These are phyloP conservation scores for Synaphobranchus kaupii DNA, from an alignment of 2,797 vertebrate genomes.

Conservation along the genomic window DNA sequence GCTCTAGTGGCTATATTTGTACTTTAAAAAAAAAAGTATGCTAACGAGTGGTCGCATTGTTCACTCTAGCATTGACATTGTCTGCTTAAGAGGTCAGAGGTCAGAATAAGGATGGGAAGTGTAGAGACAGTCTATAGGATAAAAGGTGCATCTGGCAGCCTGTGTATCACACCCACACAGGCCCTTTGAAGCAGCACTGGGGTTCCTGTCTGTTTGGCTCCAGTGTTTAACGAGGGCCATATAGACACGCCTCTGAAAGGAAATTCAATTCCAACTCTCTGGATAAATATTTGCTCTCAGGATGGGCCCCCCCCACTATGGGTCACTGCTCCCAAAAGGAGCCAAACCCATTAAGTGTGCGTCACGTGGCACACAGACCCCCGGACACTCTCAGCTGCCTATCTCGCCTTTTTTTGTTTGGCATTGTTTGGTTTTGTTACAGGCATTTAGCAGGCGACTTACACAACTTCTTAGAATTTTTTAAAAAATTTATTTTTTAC, in stretches of 20 bases:
- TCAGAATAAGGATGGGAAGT: background rate
- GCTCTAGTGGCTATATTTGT: background rate
- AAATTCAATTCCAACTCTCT: constrained; percentile 34
- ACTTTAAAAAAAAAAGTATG: background rate
- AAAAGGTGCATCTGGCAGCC: background rate
- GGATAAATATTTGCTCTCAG: constrained; percentile 42
- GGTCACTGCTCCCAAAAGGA: constrained; percentile 23
- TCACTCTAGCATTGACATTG: background rate
- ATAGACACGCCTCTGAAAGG: constrained; percentile 30
- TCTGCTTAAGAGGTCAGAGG: background rate
- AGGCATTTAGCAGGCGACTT: too few relatives aligned
- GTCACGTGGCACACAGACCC: background rate
- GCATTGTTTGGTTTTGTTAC: too few relatives aligned
- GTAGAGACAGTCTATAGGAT: background rate
- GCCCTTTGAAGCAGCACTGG: background rate
- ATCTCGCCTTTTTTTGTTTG: background rate
- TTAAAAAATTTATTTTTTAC: too few relatives aligned
- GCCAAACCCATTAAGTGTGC: background rate
- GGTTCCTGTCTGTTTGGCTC: constrained; percentile 20
- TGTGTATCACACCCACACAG: background rate
- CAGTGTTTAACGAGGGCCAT: constrained; percentile 34
- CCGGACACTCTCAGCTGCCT: background rate
- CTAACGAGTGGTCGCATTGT: background rate
- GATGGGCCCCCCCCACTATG: background rate
- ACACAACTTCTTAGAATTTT: too few relatives aligned